Conservation (phyloP, 2,888 invertebrate species). For the Agonopterix heracliana region DNA sequence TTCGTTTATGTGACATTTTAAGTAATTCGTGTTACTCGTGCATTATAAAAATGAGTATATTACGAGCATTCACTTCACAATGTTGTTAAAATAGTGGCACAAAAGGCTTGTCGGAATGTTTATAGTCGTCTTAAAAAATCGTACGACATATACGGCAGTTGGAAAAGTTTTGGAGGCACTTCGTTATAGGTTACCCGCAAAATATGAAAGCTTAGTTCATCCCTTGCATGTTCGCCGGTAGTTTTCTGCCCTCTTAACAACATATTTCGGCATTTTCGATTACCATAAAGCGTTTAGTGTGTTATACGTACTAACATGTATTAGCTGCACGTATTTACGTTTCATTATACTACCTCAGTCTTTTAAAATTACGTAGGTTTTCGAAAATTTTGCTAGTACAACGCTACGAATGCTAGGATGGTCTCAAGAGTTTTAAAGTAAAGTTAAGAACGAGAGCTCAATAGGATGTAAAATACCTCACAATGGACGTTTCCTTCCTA, state of each 20-base stretch:
- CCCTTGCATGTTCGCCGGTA: slow-evolving; percentile 70
- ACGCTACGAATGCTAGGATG: no score
- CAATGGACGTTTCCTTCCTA: slow-evolving; percentile 69
- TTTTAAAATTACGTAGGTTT: no score
- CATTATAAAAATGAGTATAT: slow-evolving; percentile 53
- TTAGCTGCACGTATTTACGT: slow-evolving; percentile 16
- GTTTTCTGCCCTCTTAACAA: slow-evolving; percentile 73
- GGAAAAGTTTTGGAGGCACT: slow-evolving; percentile 52
- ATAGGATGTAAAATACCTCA: slow-evolving; percentile 69
- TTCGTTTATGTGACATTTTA: slow-evolving; percentile 42
- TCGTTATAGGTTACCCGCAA: slow-evolving; percentile 59
- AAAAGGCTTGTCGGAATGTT: slow-evolving; percentile 57
- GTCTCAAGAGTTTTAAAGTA: not conserved
- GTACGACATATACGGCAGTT: slow-evolving; percentile 52
- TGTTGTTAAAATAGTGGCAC: slow-evolving; percentile 47
- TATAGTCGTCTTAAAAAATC: slow-evolving; percentile 61
- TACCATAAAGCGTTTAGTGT: slow-evolving; percentile 74
- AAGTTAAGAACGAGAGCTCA: not conserved
- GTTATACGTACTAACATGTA: slow-evolving; percentile 54
- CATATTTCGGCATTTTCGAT: slow-evolving; percentile 76
- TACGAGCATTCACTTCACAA: slow-evolving; percentile 43
- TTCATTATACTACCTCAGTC: slow-evolving; percentile 7
- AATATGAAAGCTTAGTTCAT: slow-evolving; percentile 71
- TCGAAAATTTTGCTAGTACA: no score
- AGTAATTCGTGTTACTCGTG: slow-evolving; percentile 43